phyloP scores from a whole-genome alignment of 2,797 vertebrate genomes.

The Enteromius treurensis region DNA sequence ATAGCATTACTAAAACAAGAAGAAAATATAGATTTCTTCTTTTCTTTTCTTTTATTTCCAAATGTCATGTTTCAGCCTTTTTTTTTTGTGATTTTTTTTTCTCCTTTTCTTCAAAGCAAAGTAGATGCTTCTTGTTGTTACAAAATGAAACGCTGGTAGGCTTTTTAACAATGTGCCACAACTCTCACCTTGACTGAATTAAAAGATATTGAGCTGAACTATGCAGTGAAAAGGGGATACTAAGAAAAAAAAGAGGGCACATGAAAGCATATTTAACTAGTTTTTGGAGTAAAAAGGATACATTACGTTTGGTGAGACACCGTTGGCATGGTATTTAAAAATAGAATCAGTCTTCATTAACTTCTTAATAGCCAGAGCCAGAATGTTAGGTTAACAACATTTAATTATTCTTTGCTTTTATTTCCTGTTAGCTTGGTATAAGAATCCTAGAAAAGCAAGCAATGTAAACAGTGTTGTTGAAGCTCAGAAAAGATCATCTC shows the following conservation, averaged over 20 bases:
- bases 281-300: conserved; percentile 35
- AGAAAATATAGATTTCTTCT: conserved; percentile 41
- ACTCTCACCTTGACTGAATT: conserved; percentile 44
- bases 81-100: conserved; percentile 46
- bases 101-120: conserved; percentile 47
- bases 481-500: conserved; percentile 31
- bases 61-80: conserved; percentile 9
- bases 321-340: conserved; percentile 41
- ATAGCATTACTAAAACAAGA: conserved; percentile 53
- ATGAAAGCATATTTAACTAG: conserved; percentile 8
- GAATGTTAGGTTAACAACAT: conserved; percentile 31
- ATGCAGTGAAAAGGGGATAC: conserved; percentile 53
- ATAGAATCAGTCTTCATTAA: conserved; percentile 43
- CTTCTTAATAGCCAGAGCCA: conserved; percentile 20
- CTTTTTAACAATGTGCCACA: conserved; percentile 62
- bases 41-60: conserved; percentile 22
- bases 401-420: conserved; percentile 24
- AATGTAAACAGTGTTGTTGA: conserved; percentile 43
- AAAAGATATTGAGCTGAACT: conserved; percentile 57
- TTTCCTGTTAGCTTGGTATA: conserved; percentile 34
- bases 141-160: conserved; percentile 54
- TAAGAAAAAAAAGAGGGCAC: background rate
- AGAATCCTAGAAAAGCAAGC: conserved; percentile 42
- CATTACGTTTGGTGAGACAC: conserved; percentile 20
- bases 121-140: conserved; percentile 59